phyloP scores from a whole-genome alignment of 2,113 vertebrate genomes.

The Centrocercus urophasianus region DNA sequence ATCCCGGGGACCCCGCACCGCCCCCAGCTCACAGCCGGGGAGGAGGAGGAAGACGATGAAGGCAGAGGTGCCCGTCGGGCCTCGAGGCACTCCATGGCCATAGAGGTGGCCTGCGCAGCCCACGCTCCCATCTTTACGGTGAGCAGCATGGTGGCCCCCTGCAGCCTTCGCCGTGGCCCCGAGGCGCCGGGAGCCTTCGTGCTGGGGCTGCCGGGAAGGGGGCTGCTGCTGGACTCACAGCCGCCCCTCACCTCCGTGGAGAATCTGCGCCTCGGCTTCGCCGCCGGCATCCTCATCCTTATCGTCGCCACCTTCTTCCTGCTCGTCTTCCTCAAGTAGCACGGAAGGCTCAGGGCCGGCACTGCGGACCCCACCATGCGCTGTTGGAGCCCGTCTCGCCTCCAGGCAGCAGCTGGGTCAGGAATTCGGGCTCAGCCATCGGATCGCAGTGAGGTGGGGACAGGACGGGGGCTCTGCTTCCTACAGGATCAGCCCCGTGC shows the following conservation, averaged over 20 bases:
- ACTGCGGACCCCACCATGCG: fast-evolving
- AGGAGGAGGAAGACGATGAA: not conserved
- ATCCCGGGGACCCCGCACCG: fast-evolving
- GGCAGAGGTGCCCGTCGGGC: not conserved
- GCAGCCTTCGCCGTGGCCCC: not conserved
- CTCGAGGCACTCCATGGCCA: not conserved
- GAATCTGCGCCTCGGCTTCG: conserved; percentile 70
- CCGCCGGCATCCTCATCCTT: conserved; percentile 65
- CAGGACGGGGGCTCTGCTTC: not conserved
- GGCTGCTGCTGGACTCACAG: conserved; percentile 37
- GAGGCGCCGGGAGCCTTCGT: conserved; percentile 9
- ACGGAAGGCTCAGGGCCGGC: not conserved
- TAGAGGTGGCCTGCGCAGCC: not conserved
- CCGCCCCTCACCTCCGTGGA: conserved; percentile 53
- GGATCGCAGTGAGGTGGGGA: fast-evolving
- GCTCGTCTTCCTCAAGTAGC: conserved; percentile 72
- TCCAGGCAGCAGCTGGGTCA: fast-evolving
- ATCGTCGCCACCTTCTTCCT: conserved; percentile 70
- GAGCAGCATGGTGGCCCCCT: conserved; percentile 34
- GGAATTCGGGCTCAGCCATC: not conserved
- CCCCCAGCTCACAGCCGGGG: not conserved
- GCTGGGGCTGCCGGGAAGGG: conserved; percentile 45
- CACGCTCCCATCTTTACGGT: conserved; percentile 19
- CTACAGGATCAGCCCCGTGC: fast-evolving
- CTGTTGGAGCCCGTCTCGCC: not conserved